A percentile compares a stretch with the other conserved stretches of the same genome.
Evolutionary conservation across 1,140 invertebrate species (phyloP).

Genomic region (Drosophila orena): DNA sequence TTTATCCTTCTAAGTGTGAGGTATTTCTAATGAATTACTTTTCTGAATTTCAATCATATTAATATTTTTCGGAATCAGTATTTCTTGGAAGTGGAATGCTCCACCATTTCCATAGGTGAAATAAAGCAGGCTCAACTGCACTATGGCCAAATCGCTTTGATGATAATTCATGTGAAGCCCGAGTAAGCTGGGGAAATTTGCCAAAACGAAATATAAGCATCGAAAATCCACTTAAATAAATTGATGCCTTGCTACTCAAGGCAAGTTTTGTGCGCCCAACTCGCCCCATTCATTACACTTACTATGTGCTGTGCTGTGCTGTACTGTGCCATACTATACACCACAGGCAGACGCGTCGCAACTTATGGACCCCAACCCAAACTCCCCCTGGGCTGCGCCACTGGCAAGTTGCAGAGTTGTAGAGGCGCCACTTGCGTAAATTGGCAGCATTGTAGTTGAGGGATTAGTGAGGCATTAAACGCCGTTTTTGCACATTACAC

Average conservation of each 20-base stretch:
- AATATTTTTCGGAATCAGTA: neutral
- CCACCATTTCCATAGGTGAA: neutral
- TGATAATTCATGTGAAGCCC: constrained; percentile 19
- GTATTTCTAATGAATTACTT: neutral
- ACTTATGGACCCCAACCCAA: constrained; percentile 10
- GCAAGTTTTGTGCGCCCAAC: constrained; percentile 41
- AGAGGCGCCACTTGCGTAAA: constrained; percentile 74
- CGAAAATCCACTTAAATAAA: constrained; percentile 78
- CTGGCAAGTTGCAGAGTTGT: constrained; percentile 9
- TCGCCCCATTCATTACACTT: constrained; percentile 63
- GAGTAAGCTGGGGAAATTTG: constrained; percentile 20
- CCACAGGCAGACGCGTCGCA: constrained; percentile 38
- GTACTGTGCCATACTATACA: neutral
- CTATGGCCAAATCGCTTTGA: constrained; percentile 15
- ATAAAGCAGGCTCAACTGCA: constrained; percentile 7
- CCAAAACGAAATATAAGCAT: constrained; percentile 54
- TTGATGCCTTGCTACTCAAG: constrained; percentile 69
- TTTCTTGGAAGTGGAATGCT: neutral
- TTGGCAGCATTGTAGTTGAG: constrained; percentile 83
- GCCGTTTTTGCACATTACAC: constrained; percentile 83
- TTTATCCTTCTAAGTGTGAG: neutral
- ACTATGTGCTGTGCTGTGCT: too few relatives aligned
- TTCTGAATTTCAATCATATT: neutral
- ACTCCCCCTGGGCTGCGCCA: neutral
- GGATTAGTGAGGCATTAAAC: constrained; percentile 82